Percentiles rank a stretch among this genome's conserved stretches.
Evolutionary conservation across 2,113 vertebrate species (phyloP).

Genomic region (Xenopus borealis): DNA sequence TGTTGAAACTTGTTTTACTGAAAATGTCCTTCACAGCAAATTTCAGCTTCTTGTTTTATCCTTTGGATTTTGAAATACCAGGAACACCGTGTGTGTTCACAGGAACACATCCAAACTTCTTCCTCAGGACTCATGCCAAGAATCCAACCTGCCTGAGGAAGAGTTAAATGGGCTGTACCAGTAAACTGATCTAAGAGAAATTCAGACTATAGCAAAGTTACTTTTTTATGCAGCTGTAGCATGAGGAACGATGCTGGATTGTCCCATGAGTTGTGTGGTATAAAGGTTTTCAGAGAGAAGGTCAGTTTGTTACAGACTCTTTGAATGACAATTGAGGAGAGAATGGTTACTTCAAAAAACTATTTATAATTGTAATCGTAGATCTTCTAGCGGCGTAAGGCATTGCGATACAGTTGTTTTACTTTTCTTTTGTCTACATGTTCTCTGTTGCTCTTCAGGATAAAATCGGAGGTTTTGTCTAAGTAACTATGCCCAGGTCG

Average conservation of each 20-base stretch:
- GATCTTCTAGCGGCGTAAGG: background rate
- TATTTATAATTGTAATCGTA: too few species aligned
- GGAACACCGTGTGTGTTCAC: background rate
- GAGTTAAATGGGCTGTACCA: slow-evolving; percentile 57
- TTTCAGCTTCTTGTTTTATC: slow-evolving; percentile 7
- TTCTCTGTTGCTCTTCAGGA: too few species aligned
- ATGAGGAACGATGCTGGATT: slow-evolving; percentile 17
- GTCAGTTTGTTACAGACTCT: slow-evolving; percentile 49
- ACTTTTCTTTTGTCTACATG: background rate
- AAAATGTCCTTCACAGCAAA: background rate
- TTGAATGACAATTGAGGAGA: background rate
- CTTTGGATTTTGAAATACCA: background rate
- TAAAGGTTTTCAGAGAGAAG: slow-evolving; percentile 43
- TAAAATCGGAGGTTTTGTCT: too few species aligned
- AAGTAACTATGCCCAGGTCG: too few species aligned
- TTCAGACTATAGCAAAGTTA: slow-evolving; percentile 54
- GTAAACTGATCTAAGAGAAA: slow-evolving; percentile 49
- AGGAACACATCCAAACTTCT: slow-evolving; percentile 10
- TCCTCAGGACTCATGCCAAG: slow-evolving; percentile 7
- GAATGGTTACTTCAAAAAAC: too few species aligned
- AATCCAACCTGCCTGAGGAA: slow-evolving; percentile 31
- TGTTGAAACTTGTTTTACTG: slow-evolving; percentile 21
- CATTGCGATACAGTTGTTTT: background rate
- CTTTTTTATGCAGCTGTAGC: slow-evolving; percentile 32
- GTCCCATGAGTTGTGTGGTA: slow-evolving; percentile 8